Conservation (phyloP, 2,888 invertebrate species). For the Acanthoscelides obtectus region DNA sequence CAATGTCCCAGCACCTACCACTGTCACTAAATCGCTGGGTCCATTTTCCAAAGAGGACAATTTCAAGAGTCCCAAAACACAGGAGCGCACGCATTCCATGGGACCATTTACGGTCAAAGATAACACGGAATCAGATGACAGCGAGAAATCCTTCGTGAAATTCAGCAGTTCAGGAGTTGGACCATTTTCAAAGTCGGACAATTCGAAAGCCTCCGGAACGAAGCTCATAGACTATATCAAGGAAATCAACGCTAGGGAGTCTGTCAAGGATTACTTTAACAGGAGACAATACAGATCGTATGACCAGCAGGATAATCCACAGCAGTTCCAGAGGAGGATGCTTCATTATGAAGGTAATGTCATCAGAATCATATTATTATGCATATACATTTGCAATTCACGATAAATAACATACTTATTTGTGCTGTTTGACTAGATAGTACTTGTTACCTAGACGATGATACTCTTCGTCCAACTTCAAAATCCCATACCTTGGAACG, state of each 20-base stretch:
- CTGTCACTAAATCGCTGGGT: constrained; percentile 45
- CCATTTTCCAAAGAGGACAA: constrained; percentile 61
- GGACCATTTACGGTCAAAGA: constrained; percentile 61
- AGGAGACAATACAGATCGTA: constrained; percentile 46
- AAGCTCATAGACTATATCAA: constrained; percentile 63
- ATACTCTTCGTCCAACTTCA: no score
- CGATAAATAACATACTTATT: no score
- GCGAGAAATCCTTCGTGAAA: constrained; percentile 19
- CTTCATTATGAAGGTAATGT: constrained; percentile 57
- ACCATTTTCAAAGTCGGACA: constrained; percentile 61
- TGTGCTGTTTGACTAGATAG: no score
- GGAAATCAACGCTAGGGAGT: constrained; percentile 62
- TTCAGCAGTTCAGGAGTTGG: constrained; percentile 46
- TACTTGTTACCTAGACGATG: no score
- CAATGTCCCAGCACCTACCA: constrained; percentile 4
- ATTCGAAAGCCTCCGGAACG: constrained; percentile 53
- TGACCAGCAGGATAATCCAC: constrained; percentile 48
- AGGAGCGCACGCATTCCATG: constrained; percentile 18
- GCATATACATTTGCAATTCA: no score
- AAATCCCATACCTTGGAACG: no score
- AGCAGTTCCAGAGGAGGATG: constrained; percentile 67
- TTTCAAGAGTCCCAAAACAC: constrained; percentile 45
- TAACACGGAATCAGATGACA: constrained; percentile 39
- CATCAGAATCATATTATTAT: no score
- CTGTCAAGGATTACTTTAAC: constrained; percentile 57